phyloP scores from a whole-genome alignment of 2,797 vertebrate species.

The Nannoperca australis region DNA sequence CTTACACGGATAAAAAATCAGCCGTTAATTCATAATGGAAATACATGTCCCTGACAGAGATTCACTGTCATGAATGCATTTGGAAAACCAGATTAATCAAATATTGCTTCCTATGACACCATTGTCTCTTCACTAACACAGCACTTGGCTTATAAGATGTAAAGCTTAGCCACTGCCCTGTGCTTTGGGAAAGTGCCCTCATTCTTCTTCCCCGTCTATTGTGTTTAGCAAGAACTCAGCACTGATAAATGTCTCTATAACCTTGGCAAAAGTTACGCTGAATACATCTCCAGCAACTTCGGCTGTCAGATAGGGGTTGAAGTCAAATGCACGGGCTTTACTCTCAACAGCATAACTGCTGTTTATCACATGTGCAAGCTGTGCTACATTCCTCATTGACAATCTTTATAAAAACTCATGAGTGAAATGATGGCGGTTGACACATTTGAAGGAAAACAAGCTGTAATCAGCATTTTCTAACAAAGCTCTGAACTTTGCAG shows the following conservation, averaged over 20 bases:
- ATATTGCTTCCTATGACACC: constrained; percentile 9
- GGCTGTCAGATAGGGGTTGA: constrained; percentile 57
- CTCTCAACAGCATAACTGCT: constrained; percentile 33
- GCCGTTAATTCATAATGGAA: constrained; percentile 25
- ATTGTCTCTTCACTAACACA: constrained; percentile 8
- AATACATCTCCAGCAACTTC: constrained; percentile 56
- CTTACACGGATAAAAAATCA: constrained; percentile 19
- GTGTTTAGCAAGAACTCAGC: constrained; percentile 58
- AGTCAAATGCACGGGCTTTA: constrained; percentile 56
- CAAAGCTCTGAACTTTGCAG: constrained; percentile 32
- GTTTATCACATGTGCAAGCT: constrained; percentile 46
- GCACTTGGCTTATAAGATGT: constrained; percentile 22
- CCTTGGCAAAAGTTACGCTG: constrained; percentile 76
- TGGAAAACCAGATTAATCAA: constrained; percentile 21
- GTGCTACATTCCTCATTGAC: constrained; percentile 20
- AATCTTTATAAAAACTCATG: not conserved
- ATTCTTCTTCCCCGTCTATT: constrained; percentile 65
- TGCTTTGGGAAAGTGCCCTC: constrained; percentile 46
- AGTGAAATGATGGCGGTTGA: constrained; percentile 8
- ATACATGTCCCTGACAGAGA: not conserved
- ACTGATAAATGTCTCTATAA: constrained; percentile 73
- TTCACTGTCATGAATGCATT: constrained; percentile 17
- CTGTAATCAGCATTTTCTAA: constrained; percentile 37
- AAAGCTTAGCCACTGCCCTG: constrained; percentile 44
- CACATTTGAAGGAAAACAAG: not conserved